Conservation (phyloP, 2,113 vertebrate genomes). For the Thamnophis sirtalis region DNA sequence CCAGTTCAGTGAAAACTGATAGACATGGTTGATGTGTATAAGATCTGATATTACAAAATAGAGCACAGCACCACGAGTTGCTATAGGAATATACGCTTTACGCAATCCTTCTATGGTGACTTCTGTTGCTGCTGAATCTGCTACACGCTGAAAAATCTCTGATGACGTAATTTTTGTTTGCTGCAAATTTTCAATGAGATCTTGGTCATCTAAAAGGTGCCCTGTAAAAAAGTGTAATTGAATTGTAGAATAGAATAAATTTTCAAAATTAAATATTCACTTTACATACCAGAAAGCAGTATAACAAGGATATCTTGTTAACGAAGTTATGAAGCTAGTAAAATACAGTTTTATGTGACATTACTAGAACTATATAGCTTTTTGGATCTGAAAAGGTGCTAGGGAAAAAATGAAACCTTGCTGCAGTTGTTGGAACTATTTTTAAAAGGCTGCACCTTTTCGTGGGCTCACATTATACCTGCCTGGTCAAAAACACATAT, state of each 20-base stretch:
- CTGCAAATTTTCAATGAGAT: slow-evolving; percentile 58
- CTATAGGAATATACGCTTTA: slow-evolving; percentile 58
- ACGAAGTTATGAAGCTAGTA: neutral
- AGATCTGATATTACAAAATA: slow-evolving; percentile 61
- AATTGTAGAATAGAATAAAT: neutral
- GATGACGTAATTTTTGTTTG: slow-evolving; percentile 59
- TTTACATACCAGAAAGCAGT: neutral
- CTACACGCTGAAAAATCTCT: slow-evolving; percentile 54
- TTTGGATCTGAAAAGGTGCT: neutral
- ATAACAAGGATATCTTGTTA: neutral
- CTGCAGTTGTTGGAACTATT: neutral
- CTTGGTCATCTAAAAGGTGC: slow-evolving; percentile 61
- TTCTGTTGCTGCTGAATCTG: slow-evolving; percentile 54
- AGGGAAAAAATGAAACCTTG: neutral
- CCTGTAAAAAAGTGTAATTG: slow-evolving; percentile 42
- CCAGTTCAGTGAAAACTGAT: slow-evolving; percentile 70
- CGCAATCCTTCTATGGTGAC: slow-evolving; percentile 38
- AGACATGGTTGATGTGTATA: slow-evolving; percentile 54
- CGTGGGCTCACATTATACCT: neutral
- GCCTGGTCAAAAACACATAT: neutral
- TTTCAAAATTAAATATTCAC: neutral
- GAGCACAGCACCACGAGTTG: slow-evolving; percentile 53
- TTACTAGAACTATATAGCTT: neutral
- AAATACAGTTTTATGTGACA: neutral
- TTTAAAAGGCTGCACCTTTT: neutral